These are phyloP conservation scores for Brenthis ino DNA, from an alignment of 2,888 invertebrate genomes.

Conservation along the genomic window DNA sequence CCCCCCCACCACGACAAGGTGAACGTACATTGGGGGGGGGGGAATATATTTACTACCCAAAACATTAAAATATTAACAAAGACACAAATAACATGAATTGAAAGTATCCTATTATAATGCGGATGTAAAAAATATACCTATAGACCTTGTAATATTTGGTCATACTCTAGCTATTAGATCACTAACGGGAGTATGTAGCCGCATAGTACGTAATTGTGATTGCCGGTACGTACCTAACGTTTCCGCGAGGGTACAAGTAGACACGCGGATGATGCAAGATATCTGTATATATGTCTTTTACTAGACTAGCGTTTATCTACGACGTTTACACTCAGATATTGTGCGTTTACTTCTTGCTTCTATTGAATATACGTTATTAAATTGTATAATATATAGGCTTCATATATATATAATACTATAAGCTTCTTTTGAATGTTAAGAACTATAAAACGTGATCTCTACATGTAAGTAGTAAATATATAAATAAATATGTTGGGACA, in stretches of 20 bases:
- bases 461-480: too few relatives aligned
- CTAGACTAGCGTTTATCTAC: not conserved
- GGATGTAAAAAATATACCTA: constrained; percentile 4
- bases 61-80: not conserved
- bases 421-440: too few relatives aligned
- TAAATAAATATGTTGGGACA: too few relatives aligned
- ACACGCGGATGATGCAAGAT: constrained; percentile 12
- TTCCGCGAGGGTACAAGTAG: constrained; percentile 20
- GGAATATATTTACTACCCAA: not conserved
- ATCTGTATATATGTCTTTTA: not conserved
- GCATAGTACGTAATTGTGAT: constrained; percentile 19
- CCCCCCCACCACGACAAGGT: too few relatives aligned
- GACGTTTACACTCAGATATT: too few relatives aligned
- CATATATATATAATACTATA: too few relatives aligned
- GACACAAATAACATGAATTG: not conserved
- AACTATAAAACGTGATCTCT: too few relatives aligned
- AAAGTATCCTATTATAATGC: constrained; percentile 3
- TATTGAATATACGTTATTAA: too few relatives aligned
- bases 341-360: too few relatives aligned
- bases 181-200: constrained; percentile 18
- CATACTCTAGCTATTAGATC: constrained; percentile 14
- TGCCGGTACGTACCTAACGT: constrained; percentile 11
- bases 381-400: too few relatives aligned
- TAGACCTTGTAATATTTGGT: constrained; percentile 2
- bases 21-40: too few relatives aligned